Percentiles rank a stretch among this genome's conserved stretches.
Conservation (phyloP, 2,888 invertebrate species). For the Nysson spinosus region DNA sequence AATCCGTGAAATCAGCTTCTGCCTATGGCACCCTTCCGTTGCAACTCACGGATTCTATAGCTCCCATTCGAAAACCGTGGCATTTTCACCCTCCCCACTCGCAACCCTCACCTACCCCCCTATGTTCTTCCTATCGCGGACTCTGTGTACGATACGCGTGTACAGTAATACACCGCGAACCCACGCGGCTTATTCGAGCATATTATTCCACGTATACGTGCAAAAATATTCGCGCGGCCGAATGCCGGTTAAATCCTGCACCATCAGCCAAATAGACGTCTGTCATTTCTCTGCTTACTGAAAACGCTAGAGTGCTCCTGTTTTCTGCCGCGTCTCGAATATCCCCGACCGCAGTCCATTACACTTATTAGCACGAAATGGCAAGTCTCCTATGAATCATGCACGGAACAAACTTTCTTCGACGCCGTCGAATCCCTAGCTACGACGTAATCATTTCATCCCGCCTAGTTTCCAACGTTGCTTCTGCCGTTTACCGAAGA, state of each 20-base stretch:
- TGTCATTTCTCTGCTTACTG: conserved; percentile 33
- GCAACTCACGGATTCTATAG: conserved; percentile 5
- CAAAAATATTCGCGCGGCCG: conserved; percentile 49
- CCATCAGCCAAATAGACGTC: conserved; percentile 57
- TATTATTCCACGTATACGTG: conserved; percentile 50
- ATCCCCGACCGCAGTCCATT: conserved; percentile 47
- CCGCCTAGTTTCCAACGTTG: no score
- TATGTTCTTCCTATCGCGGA: no score
- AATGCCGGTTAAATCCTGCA: conserved; percentile 40
- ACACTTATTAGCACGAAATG: conserved; percentile 55
- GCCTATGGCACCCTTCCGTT: conserved; percentile 12
- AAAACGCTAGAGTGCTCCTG: conserved; percentile 4
- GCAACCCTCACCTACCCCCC: no score
- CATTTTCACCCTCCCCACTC: no score
- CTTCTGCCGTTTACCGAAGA: no score
- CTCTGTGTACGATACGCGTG: no score
- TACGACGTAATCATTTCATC: no score
- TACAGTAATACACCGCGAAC: no score
- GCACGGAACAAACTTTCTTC: conserved; percentile 1
- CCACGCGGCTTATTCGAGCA: conserved; percentile 39
- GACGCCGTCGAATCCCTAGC: no score
- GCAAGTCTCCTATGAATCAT: conserved; percentile 26
- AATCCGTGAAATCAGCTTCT: conserved; percentile 37
- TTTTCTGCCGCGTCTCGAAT: conserved; percentile 23
- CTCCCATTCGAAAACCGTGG: conserved; percentile 25